Evolutionary conservation across 2,888 invertebrate species (phyloP).

Genomic region (Pseudeuparius sepicola): DNA sequence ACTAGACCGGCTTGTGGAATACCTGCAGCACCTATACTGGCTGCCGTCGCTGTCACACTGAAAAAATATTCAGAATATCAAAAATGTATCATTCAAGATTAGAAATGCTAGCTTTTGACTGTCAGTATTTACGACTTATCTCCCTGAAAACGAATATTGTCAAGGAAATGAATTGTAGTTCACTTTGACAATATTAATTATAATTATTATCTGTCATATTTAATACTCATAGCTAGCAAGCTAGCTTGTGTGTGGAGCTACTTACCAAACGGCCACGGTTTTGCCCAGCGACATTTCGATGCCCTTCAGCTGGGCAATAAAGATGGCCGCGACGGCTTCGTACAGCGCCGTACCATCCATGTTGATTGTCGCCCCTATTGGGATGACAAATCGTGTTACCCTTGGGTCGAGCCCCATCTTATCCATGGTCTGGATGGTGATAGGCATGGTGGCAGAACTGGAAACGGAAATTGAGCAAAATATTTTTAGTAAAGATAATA

Average conservation of each 20-base stretch:
- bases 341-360: conserved; percentile 97
- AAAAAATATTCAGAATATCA: no score
- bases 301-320: conserved; percentile 87
- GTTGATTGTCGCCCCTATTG: conserved; percentile 96
- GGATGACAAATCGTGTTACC: conserved; percentile 89
- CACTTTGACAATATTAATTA: conserved; percentile 2
- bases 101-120: no score
- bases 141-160: conserved; percentile 3
- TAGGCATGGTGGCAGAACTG: conserved; percentile 90
- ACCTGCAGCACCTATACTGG: conserved; percentile 95
- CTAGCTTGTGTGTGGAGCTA: no score
- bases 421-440: conserved; percentile 66
- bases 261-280: conserved; percentile 84
- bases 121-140: no score
- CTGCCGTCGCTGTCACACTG: conserved; percentile 77
- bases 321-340: conserved; percentile 95
- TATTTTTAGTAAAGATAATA: no score
- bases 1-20: conserved; percentile 93
- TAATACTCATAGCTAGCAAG: not conserved
- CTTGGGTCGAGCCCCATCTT: conserved; percentile 83
- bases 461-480: no score
- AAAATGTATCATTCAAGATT: no score
- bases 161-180: conserved; percentile 2
- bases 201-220: no score
- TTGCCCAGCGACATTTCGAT: conserved; percentile 76